A percentile compares a stretch with the other conserved stretches of the same genome.
Conservation (phyloP, 2,888 invertebrate genomes). For the Hypomecis atomaria region DNA sequence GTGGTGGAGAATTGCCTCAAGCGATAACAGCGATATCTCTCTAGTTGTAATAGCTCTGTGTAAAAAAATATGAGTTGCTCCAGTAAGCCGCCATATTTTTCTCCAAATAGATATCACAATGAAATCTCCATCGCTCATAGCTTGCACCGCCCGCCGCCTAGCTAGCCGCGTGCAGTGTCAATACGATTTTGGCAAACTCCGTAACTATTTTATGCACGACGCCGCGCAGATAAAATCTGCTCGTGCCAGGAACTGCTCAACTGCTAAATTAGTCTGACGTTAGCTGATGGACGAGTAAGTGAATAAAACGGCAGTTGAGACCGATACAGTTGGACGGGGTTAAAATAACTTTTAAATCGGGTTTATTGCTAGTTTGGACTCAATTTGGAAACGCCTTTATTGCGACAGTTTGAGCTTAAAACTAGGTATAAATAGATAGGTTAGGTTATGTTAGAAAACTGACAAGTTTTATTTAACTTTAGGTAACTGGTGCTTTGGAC, state of each 20-base stretch:
- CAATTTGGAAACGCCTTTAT: neutral
- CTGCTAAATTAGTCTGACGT: constrained; percentile 27
- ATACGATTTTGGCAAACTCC: constrained; percentile 56
- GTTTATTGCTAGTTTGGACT: neutral
- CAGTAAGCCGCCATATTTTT: no score
- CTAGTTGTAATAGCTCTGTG: no score
- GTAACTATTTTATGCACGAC: constrained; percentile 56
- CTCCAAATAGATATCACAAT: no score
- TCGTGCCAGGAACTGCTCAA: constrained; percentile 26
- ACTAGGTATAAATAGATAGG: no score
- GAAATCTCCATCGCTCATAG: no score
- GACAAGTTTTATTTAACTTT: no score
- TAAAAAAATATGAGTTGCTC: no score
- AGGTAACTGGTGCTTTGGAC: no score
- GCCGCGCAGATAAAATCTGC: constrained; percentile 45
- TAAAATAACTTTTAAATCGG: neutral
- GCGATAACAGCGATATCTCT: no score
- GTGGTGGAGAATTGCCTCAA: no score
- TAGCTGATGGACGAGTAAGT: constrained; percentile 14
- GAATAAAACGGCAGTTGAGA: constrained; percentile 20
- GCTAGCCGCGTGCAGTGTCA: constrained; percentile 52
- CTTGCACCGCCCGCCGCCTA: constrained; percentile 41
- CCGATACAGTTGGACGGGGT: neutral
- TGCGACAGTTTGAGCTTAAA: no score
- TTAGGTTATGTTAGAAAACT: no score